Evolutionary conservation across 2,888 invertebrate genomes (phyloP), one percentile per base, ranked within the genome.

Genomic region (Euphydryas editha): DNA sequence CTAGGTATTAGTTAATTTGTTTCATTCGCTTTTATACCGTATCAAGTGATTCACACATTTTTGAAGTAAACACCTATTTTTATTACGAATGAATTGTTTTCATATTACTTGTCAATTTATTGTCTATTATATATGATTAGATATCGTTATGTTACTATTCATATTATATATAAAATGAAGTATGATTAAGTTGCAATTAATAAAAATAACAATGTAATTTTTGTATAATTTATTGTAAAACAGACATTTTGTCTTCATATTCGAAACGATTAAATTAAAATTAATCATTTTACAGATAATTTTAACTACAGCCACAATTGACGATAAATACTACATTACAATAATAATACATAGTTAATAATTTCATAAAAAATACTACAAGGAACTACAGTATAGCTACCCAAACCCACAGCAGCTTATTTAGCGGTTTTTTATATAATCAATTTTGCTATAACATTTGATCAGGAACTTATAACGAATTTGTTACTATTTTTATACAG

Each of bases 251-350:
- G 18, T 13, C 11, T 51, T 24, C 24, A 51, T 24, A 24, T n/a
- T 51, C n/a, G 20, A 17, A 62, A 57, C 47, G 57, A 51, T 30
- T 42, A 44, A 42, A 59, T 59, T 44, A 13, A 21, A 47, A 65
- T 63, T 59, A 62, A 70, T 64, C 37, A 44, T 55, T 63, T 70
- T 56, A 67, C 65, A 65, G 37, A 6, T n/a, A 57, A 68, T 68
- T 63, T 60, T 58, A 21, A 60, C 56, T 56, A 58, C 42, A 55
- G 46, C 20, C 18, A 55, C 51, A 66, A 62, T 65, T 65, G 58
- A 69, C 54, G 36, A 58, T 20, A 58, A 21, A 36, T 39, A 65
- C 42, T 17, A 18, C 30, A 51, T 49, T 57, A 24, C 8, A 20
- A 7, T 57, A 57, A 49, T 15, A 56, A 20, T 21, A 18, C 20